Evolutionary conservation across 2,113 vertebrate genomes (phyloP).

Genomic region (Octodon degus): DNA sequence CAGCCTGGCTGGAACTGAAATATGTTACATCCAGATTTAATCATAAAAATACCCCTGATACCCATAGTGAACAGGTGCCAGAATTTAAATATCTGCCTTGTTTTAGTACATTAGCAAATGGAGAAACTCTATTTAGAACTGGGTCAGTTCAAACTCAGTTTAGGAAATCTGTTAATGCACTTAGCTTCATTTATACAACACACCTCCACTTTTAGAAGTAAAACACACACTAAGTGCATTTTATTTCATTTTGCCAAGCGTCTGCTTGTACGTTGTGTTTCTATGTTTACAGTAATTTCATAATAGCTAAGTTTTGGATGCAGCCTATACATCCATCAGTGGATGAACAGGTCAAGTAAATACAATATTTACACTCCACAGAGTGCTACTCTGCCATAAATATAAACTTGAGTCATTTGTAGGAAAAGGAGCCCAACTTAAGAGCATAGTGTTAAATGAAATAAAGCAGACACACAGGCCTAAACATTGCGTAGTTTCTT

Average conservation of each 20-base stretch:
- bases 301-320: background rate
- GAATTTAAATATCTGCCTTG: slow-evolving; percentile 50
- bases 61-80: background rate
- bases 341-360: background rate
- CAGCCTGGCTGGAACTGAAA: background rate
- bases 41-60: background rate
- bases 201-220: background rate
- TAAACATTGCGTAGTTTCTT: background rate
- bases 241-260: background rate
- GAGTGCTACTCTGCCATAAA: background rate
- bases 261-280: background rate
- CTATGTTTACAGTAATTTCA: background rate
- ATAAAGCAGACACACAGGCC: background rate
- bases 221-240: background rate
- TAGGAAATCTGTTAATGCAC: background rate
- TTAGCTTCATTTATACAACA: background rate
- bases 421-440: background rate
- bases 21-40: background rate
- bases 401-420: background rate
- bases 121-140: background rate
- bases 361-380: background rate
- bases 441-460: background rate
- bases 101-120: background rate
- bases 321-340: background rate
- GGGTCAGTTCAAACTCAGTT: background rate